Percentiles rank a stretch among this genome's conserved stretches.
Evolutionary conservation across 2,888 invertebrate genomes (phyloP).

Genomic region (Melolontha melolontha): DNA sequence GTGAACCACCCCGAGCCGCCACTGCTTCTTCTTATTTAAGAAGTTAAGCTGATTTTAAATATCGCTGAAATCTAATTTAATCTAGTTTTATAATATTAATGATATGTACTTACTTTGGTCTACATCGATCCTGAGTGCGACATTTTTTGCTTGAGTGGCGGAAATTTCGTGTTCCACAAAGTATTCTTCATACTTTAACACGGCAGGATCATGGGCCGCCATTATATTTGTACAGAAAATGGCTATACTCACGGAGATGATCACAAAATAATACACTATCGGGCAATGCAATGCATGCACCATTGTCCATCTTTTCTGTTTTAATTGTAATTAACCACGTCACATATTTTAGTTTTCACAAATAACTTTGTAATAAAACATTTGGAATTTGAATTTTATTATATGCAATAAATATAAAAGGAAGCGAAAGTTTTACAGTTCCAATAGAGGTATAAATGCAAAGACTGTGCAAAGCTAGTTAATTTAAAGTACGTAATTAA

Average conservation of each 20-base stretch:
- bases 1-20: no score
- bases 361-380: background rate
- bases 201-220: slow-evolving; percentile 44
- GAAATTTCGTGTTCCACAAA: slow-evolving; percentile 74
- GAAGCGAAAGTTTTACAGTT: no score
- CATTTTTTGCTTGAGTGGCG: slow-evolving; percentile 69
- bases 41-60: no score
- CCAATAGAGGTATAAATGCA: no score
- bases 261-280: slow-evolving; percentile 20
- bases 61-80: no score
- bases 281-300: slow-evolving; percentile 27
- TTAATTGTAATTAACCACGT: slow-evolving; percentile 20
- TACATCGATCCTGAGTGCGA: slow-evolving; percentile 67
- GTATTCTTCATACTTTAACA: slow-evolving; percentile 69
- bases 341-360: slow-evolving; percentile 18
- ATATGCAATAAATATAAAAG: no score
- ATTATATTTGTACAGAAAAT: slow-evolving; percentile 4
- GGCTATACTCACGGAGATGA: slow-evolving; percentile 5
- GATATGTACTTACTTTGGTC: slow-evolving; percentile 64
- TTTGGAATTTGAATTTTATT: background rate
- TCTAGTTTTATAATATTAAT: no score
- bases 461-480: no score
- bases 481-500: no score
- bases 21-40: background rate
- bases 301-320: slow-evolving; percentile 42